These are phyloP conservation scores for Calliopsis andreniformis DNA, from an alignment of 1,140 invertebrate species.

Conservation along the genomic window DNA sequence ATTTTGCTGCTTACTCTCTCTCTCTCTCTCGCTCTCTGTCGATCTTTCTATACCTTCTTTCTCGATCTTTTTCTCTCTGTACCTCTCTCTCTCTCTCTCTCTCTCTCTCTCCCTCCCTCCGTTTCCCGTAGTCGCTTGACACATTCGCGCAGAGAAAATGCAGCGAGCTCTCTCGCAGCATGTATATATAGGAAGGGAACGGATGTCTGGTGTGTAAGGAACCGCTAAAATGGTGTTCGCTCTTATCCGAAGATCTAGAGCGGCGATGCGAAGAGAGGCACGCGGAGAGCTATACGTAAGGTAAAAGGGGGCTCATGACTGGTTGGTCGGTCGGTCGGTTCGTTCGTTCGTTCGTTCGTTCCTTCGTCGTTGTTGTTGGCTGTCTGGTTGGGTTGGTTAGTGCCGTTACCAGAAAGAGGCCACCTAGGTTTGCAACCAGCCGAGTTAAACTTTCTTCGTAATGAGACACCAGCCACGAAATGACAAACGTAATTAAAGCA, in stretches of 20 bases:
- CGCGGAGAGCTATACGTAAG: slow-evolving; percentile 74
- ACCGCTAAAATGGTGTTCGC: slow-evolving; percentile 82
- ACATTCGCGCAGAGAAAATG: slow-evolving; percentile 65
- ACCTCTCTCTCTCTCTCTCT: slow-evolving; percentile 10
- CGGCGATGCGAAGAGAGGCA: slow-evolving; percentile 81
- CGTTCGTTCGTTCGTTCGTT: slow-evolving; percentile 32
- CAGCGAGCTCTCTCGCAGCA: slow-evolving; percentile 41
- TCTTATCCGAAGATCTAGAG: slow-evolving; percentile 82
- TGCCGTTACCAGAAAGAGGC: slow-evolving; percentile 79
- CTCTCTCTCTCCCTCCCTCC: slow-evolving; percentile 31
- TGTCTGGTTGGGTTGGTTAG: slow-evolving; percentile 69
- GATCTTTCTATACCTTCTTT: slow-evolving; percentile 11
- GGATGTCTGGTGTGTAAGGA: slow-evolving; percentile 82
- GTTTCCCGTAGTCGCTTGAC: slow-evolving; percentile 55
- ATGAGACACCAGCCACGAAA: slow-evolving; percentile 77
- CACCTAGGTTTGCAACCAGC: slow-evolving; percentile 74
- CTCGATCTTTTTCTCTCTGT: slow-evolving; percentile 32
- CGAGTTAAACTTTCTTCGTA: slow-evolving; percentile 77
- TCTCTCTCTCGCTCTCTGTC: too few relatives aligned
- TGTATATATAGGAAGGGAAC: slow-evolving; percentile 64
- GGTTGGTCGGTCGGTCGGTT: slow-evolving; percentile 56
- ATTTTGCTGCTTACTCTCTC: slow-evolving; percentile 5
- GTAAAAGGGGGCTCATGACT: slow-evolving; percentile 68
- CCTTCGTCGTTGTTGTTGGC: slow-evolving; percentile 52
- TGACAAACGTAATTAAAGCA: slow-evolving; percentile 79